phyloP scores from a whole-genome alignment of 2,888 invertebrate species.

The Mesochorus sp. region DNA sequence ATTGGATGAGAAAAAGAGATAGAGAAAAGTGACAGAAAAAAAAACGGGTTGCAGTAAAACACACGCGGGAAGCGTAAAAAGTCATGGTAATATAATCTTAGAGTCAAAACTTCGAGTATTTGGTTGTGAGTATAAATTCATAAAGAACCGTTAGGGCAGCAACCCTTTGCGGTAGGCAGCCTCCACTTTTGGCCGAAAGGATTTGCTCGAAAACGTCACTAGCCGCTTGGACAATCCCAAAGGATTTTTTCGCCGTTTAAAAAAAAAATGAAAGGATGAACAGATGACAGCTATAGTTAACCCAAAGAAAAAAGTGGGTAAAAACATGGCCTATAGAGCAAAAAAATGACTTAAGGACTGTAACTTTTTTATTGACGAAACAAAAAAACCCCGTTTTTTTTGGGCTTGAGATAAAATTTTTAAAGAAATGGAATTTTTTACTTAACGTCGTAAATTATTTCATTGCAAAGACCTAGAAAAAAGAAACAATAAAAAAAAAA shows the following conservation, averaged over 20 bases:
- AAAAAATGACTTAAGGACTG: conserved; percentile 43
- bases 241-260: conserved; percentile 54
- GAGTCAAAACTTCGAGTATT: conserved; percentile 65
- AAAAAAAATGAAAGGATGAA: conserved; percentile 20
- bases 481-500: background rate
- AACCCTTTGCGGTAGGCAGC: conserved; percentile 54
- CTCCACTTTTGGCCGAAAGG: conserved; percentile 46
- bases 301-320: conserved; percentile 62
- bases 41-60: conserved; percentile 36
- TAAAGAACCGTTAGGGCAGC: conserved; percentile 74
- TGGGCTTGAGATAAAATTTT: background rate
- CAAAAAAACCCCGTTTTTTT: background rate
- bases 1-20: conserved; percentile 15
- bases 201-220: conserved; percentile 50
- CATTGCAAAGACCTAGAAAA: background rate
- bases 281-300: conserved; percentile 32
- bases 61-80: conserved; percentile 50
- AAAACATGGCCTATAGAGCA: conserved; percentile 61
- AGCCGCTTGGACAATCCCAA: background rate
- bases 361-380: conserved; percentile 7
- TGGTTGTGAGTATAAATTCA: conserved; percentile 75
- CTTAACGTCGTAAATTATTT: conserved; percentile 41
- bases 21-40: conserved; percentile 13
- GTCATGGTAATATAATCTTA: conserved; percentile 62
- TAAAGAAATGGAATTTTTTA: conserved; percentile 12